Conservation (phyloP, 2,888 invertebrate species). For the Corythucha ciliata region DNA sequence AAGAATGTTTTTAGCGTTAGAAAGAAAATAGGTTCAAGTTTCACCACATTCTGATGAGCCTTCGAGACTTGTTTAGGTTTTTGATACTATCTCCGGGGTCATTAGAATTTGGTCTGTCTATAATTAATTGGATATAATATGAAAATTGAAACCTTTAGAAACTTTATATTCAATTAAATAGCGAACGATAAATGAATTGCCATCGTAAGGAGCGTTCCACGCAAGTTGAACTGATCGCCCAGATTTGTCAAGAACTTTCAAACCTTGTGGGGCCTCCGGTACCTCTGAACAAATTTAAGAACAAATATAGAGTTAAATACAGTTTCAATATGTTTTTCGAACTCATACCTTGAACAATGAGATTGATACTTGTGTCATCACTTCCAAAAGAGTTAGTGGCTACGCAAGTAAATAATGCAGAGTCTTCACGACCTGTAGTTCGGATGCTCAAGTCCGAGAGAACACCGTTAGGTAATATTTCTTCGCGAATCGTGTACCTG, state of each 20-base stretch:
- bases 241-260: slow-evolving; percentile 81
- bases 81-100: no score
- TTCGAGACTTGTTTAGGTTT: no score
- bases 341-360: slow-evolving; percentile 74
- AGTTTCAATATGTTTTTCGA: neutral
- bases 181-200: slow-evolving; percentile 79
- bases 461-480: slow-evolving; percentile 77
- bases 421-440: slow-evolving; percentile 78
- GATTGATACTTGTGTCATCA: slow-evolving; percentile 89
- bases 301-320: neutral
- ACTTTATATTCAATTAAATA: slow-evolving; percentile 87
- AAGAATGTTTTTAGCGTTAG: no score
- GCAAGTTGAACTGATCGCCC: slow-evolving; percentile 82
- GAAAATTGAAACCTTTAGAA: slow-evolving; percentile 39
- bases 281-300: slow-evolving; percentile 62
- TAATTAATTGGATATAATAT: neutral
- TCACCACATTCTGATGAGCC: no score
- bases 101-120: no score
- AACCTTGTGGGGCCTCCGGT: slow-evolving; percentile 79
- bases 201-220: slow-evolving; percentile 87
- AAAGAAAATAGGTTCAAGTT: slow-evolving; percentile 3
- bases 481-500: slow-evolving; percentile 53
- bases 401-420: slow-evolving; percentile 82
- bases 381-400: slow-evolving; percentile 90
- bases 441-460: slow-evolving; percentile 82